phyloP scores from a whole-genome alignment of 2,113 vertebrate genomes.

The Leuciscus idus region DNA sequence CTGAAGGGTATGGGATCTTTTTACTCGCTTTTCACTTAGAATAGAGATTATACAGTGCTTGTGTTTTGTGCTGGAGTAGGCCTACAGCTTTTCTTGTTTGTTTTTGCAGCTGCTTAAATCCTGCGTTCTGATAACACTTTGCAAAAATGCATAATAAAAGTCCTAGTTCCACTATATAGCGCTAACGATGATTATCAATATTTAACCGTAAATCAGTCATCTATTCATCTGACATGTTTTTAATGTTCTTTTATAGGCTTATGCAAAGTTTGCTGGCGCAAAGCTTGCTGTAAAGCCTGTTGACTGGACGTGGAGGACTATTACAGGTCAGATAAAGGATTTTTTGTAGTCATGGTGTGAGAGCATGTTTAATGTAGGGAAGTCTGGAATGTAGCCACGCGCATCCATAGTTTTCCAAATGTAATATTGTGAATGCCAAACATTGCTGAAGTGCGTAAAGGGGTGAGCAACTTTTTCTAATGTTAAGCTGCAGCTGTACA shows the following conservation, averaged over 20 bases:
- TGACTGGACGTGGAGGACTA: slow-evolving; percentile 87
- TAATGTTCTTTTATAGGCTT: slow-evolving; percentile 80
- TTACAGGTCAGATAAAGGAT: slow-evolving; percentile 80
- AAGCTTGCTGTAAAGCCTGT: slow-evolving; percentile 82
- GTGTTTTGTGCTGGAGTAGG: not conserved
- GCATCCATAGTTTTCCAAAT: slow-evolving; percentile 17
- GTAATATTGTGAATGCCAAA: not conserved
- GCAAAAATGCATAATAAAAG: slow-evolving; percentile 29
- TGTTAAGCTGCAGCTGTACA: not conserved
- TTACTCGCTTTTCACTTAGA: slow-evolving; percentile 13
- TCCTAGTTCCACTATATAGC: not conserved
- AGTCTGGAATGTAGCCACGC: not conserved
- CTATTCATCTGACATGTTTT: slow-evolving; percentile 29
- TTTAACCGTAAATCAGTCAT: not conserved
- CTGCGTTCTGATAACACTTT: not conserved
- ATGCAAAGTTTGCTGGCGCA: slow-evolving; percentile 90
- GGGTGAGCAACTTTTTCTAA: not conserved
- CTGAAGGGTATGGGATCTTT: slow-evolving; percentile 1
- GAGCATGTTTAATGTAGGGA: not conserved
- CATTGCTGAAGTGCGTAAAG: not conserved
- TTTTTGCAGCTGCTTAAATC: not conserved
- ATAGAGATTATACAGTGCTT: not conserved
- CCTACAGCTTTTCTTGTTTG: not conserved
- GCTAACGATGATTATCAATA: not conserved
- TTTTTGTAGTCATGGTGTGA: not conserved